Evolutionary conservation across 1,140 invertebrate species (phyloP).

Genomic region (Drosophila mojavensis): DNA sequence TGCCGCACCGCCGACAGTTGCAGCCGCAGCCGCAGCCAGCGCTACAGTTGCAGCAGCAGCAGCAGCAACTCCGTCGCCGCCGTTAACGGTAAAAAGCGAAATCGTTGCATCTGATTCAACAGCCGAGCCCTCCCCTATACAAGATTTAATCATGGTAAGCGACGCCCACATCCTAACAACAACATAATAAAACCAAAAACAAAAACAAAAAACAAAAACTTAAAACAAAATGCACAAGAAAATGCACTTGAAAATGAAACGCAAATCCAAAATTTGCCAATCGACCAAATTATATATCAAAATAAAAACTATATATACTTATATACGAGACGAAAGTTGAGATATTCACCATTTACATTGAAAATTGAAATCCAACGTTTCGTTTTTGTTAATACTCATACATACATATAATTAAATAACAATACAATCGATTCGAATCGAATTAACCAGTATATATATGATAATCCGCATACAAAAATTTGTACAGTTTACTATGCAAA

Average conservation of each 20-base stretch:
- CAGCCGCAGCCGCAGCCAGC: slow-evolving; percentile 15
- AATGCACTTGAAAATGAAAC: slow-evolving; percentile 50
- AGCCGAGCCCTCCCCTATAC: slow-evolving; percentile 77
- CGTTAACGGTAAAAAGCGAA: slow-evolving; percentile 72
- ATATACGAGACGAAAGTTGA: slow-evolving; percentile 33
- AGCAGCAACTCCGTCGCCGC: slow-evolving; percentile 47
- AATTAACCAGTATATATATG: slow-evolving; percentile 54
- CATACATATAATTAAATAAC: slow-evolving; percentile 41
- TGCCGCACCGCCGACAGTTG: slow-evolving; percentile 26
- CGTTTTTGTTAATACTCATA: slow-evolving; percentile 52
- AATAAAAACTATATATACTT: not conserved
- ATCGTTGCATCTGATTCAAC: slow-evolving; percentile 73
- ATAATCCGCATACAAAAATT: slow-evolving; percentile 57
- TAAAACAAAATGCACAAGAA: slow-evolving; percentile 48
- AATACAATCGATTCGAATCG: slow-evolving; percentile 48
- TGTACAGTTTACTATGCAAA: slow-evolving; percentile 77
- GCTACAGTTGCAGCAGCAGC: slow-evolving; percentile 26
- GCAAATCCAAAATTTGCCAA: slow-evolving; percentile 35
- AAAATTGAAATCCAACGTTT: slow-evolving; percentile 46
- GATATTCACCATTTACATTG: slow-evolving; percentile 24
- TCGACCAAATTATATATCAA: slow-evolving; percentile 5
- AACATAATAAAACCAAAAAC: not conserved
- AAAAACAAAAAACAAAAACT: slow-evolving; percentile 33
- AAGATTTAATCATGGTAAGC: slow-evolving; percentile 81
- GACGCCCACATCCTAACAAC: slow-evolving; percentile 54